Percentiles rank a stretch among this genome's conserved stretches.
These are phyloP conservation scores for Polypedilum pembai DNA, from an alignment of 1,140 invertebrate species.

Conservation along the genomic window DNA sequence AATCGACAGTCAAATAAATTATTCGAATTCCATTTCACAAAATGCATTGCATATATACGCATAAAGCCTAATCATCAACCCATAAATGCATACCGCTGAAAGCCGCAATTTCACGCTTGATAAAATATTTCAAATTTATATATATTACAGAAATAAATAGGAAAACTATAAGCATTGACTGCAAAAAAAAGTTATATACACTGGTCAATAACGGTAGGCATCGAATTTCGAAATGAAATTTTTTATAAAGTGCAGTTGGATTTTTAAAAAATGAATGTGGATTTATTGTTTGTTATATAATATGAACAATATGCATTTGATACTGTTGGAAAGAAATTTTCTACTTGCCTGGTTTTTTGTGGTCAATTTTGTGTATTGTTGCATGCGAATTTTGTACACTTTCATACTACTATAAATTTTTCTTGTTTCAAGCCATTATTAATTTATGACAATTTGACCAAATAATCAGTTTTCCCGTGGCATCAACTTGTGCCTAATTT, in stretches of 20 bases:
- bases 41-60: background rate
- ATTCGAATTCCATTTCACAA: conserved; percentile 10
- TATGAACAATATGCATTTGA: conserved; percentile 18
- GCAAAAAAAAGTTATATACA: background rate
- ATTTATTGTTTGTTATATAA: conserved; percentile 20
- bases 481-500: too few species aligned
- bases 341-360: background rate
- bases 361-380: conserved; percentile 15
- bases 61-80: conserved; percentile 15
- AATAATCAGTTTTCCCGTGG: background rate
- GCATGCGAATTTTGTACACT: background rate
- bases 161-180: background rate
- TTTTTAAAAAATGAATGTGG: conserved; percentile 3
- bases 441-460: conserved; percentile 26
- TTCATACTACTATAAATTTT: background rate
- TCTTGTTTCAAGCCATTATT: conserved; percentile 25
- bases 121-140: conserved; percentile 25
- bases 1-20: conserved; percentile 18
- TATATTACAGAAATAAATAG: conserved; percentile 20
- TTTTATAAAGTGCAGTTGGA: background rate
- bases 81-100: conserved; percentile 23
- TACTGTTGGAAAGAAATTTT: background rate
- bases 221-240: background rate
- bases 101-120: conserved; percentile 25
- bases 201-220: background rate